Conservation (phyloP, 2,113 vertebrate species). For the Gallinago jamesoni region DNA sequence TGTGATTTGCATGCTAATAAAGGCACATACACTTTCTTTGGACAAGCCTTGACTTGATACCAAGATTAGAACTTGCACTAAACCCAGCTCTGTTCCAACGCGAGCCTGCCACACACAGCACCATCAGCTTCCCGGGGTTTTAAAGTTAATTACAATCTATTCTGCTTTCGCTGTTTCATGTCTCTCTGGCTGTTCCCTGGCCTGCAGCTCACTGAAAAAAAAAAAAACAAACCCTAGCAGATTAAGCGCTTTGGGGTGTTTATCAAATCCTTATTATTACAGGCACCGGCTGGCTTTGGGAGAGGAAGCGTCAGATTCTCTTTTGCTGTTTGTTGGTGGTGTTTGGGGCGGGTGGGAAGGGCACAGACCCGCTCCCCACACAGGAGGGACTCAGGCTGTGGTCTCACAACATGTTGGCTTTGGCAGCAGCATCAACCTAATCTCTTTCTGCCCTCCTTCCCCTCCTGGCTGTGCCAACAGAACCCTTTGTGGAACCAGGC, state of each 20-base stretch:
- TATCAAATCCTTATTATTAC: conserved; percentile 41
- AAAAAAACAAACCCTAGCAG: neutral
- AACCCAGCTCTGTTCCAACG: neutral
- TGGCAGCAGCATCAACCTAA: neutral
- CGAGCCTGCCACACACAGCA: neutral
- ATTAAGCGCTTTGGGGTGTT: conserved; percentile 5
- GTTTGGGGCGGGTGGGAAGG: neutral
- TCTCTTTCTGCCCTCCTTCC: neutral
- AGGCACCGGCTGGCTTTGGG: neutral
- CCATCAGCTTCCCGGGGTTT: neutral
- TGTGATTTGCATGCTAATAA: conserved; percentile 55
- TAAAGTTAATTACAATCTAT: neutral
- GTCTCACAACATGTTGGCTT: conserved; percentile 12
- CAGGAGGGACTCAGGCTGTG: neutral
- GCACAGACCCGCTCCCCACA: neutral
- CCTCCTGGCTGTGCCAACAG: neutral
- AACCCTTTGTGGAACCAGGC: neutral
- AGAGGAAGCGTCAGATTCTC: neutral
- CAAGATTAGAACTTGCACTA: neutral
- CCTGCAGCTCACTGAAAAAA: conserved; percentile 8
- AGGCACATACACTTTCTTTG: neutral
- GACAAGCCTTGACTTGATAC: conserved; percentile 50
- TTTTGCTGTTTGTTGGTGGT: neutral
- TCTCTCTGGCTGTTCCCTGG: neutral
- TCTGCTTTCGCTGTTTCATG: neutral